Percentiles rank a stretch among this genome's conserved stretches.
Conservation (phyloP, 2,888 invertebrate genomes). For the Xylota segnis region DNA sequence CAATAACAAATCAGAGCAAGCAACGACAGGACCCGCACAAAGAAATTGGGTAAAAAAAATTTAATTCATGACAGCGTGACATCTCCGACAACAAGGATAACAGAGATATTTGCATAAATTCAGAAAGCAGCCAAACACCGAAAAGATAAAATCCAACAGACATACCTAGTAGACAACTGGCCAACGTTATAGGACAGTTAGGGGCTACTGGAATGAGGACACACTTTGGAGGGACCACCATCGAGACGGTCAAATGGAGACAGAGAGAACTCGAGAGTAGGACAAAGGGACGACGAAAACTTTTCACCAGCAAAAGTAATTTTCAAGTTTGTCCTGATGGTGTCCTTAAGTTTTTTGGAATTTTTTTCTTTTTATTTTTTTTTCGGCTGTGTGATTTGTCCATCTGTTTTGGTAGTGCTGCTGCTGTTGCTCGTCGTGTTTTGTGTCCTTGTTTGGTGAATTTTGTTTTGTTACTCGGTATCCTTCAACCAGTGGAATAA, state of each 20-base stretch:
- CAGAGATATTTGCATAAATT: slow-evolving; percentile 73
- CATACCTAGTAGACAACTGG: slow-evolving; percentile 44
- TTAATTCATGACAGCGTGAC: slow-evolving; percentile 74
- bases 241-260: slow-evolving; percentile 33
- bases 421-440: slow-evolving; percentile 24
- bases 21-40: slow-evolving; percentile 14
- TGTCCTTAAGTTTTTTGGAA: slow-evolving; percentile 50
- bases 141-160: slow-evolving; percentile 53
- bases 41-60: slow-evolving; percentile 63
- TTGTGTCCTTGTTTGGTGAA: slow-evolving; percentile 42
- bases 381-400: slow-evolving; percentile 33
- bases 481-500: slow-evolving; percentile 57
- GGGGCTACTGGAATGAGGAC: slow-evolving; percentile 19
- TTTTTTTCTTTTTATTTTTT: not conserved
- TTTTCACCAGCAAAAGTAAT: slow-evolving; percentile 71
- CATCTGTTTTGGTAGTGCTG: slow-evolving; percentile 59
- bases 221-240: slow-evolving; percentile 20
- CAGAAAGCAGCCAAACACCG: slow-evolving; percentile 60
- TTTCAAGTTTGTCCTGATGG: slow-evolving; percentile 75
- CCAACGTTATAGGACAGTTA: slow-evolving; percentile 10
- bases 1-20: slow-evolving; percentile 25
- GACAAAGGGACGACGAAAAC: slow-evolving; percentile 45
- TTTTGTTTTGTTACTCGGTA: slow-evolving; percentile 8
- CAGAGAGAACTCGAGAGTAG: slow-evolving; percentile 10
- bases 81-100: slow-evolving; percentile 73